phyloP scores from a whole-genome alignment of 64 coral and sea anemone species.

The Trachythela sp. region DNA sequence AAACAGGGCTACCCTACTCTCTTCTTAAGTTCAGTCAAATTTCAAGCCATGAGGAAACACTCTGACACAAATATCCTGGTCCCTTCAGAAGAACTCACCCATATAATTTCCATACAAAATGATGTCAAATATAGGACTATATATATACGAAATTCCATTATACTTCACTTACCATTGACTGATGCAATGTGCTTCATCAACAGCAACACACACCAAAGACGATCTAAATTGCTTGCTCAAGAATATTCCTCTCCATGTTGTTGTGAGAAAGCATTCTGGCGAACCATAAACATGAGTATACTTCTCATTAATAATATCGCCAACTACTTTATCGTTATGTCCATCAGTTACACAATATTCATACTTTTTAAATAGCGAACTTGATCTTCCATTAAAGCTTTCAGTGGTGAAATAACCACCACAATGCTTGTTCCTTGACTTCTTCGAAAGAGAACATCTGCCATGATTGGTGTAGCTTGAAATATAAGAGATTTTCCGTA shows the following conservation, averaged over 20 bases:
- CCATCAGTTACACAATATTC: neutral
- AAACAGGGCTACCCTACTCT: too few relatives aligned
- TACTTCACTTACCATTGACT: neutral
- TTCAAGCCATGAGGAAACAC: too few relatives aligned
- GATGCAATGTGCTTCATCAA: neutral
- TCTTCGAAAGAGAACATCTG: neutral
- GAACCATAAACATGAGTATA: neutral
- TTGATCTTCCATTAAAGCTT: neutral
- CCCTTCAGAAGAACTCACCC: neutral
- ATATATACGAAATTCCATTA: too few relatives aligned
- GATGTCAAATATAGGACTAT: too few relatives aligned
- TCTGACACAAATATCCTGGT: too few relatives aligned
- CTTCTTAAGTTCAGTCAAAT: too few relatives aligned
- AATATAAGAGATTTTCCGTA: neutral
- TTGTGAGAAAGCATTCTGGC: neutral
- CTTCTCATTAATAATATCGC: neutral
- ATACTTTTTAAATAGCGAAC: neutral
- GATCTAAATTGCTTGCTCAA: neutral
- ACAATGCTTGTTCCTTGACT: neutral
- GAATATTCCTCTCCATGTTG: neutral
- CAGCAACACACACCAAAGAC: neutral
- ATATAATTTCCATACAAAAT: too few relatives aligned
- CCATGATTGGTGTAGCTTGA: neutral
- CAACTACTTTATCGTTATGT: neutral
- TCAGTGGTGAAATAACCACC: neutral